These are phyloP conservation scores for Ptilonorhynchus violaceus DNA, from an alignment of 2,113 vertebrate species.

Conservation along the genomic window DNA sequence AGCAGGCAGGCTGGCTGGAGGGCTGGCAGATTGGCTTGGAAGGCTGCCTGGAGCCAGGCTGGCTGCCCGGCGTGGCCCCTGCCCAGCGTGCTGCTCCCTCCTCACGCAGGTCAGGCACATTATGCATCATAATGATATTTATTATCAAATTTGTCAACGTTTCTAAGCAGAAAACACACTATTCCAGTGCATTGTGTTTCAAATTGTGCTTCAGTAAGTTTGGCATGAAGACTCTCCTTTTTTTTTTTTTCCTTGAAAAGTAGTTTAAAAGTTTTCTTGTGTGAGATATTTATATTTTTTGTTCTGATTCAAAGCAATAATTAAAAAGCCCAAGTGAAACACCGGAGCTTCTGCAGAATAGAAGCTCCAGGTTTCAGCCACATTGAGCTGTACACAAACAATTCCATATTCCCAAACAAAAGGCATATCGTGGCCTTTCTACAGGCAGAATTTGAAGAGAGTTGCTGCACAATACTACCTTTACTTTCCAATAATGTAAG, in stretches of 20 bases:
- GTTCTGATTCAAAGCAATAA: neutral
- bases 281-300: neutral
- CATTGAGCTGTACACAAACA: neutral
- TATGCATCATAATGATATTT: neutral
- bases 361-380: neutral
- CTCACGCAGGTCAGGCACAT: neutral
- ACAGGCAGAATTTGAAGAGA: neutral
- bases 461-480: neutral
- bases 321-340: neutral
- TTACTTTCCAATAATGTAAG: neutral
- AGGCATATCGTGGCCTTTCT: neutral
- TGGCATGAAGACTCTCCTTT: neutral
- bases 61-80: neutral
- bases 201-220: neutral
- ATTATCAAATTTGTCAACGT: neutral
- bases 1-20: slow-evolving; percentile 14
- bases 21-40: slow-evolving; percentile 16
- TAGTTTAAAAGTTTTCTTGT: neutral
- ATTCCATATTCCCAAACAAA: neutral
- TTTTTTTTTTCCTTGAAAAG: neutral
- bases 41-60: neutral
- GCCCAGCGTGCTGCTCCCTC: neutral
- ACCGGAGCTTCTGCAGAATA: neutral
- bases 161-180: neutral
- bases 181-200: neutral